Evolutionary conservation across 2,113 vertebrate genomes (phyloP), one percentile per base, ranked within the genome.

Genomic region (Odocoileus virginianus): DNA sequence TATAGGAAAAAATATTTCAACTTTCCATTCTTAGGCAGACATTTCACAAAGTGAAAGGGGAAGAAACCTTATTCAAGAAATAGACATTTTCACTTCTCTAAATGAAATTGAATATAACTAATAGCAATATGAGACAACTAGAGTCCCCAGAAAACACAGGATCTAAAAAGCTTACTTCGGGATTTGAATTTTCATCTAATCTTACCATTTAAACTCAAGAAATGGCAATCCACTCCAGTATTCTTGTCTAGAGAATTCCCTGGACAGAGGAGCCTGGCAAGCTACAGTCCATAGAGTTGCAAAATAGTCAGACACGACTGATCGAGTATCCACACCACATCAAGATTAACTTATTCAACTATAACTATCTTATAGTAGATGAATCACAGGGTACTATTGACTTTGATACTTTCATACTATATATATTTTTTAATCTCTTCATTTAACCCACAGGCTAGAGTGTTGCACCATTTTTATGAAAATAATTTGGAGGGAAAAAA

Each of bases 51-150:
- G 83, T 25, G 55, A 98, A 98, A 98, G 95, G 0, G 79, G 83
- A 97, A 98, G 95, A 79, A 76, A 90, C 23, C 19, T 8, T 28
- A 33, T 8, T 84, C 33, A 47, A 61, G 43, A 45, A 94, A 87
- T 4, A 91, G 52, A 55, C 14, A 50, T 60, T 97, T 97, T 98
- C 95, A 97, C 87, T 97, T 98, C 95, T 97, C 76, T 87, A 98
- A 96, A 61, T 43, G 55, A 84, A 45, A 71, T 11, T 89, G 55
- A 87, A 7, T 45, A 40, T 79, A 81, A 67, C 30, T 94, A 88
- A 84, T 9, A 60, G 25, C 17, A 95, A 25, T 11, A 7, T 28
- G 28, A 79, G n/a, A 91, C 58, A 95, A 67, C 5, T 57, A 57
- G 21, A 95, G 43, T 90, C 83, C 67, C 17, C 55, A 87, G 86